Conservation (phyloP, 92 coral and sea anemone species). For the Virgularia gustaviana region DNA sequence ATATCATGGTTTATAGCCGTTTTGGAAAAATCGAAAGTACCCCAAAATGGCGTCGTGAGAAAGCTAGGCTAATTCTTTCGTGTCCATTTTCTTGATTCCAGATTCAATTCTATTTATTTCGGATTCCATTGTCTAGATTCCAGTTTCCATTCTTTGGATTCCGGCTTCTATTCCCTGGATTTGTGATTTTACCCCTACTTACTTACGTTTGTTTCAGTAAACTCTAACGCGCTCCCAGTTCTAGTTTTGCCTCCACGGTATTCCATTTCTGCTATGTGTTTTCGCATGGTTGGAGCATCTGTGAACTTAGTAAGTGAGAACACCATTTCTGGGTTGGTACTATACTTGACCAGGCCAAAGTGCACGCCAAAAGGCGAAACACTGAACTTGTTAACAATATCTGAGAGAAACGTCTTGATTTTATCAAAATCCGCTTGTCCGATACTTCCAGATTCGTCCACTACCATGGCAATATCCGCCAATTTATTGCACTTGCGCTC, state of each 20-base stretch:
- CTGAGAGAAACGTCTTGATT: constrained; percentile 46
- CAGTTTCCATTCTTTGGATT: too few relatives aligned
- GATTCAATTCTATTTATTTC: too few relatives aligned
- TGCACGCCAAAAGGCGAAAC: constrained; percentile 51
- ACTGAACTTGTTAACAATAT: constrained; percentile 46
- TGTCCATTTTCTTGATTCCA: too few relatives aligned
- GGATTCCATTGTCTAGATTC: too few relatives aligned
- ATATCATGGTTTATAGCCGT: too few relatives aligned
- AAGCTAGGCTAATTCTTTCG: too few relatives aligned
- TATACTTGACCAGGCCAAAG: constrained; percentile 59
- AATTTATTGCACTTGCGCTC: constrained; percentile 42
- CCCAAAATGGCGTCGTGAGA: too few relatives aligned
- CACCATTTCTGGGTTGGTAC: constrained; percentile 47
- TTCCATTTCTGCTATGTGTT: constrained; percentile 33
- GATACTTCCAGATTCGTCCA: constrained; percentile 64
- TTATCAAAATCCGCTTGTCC: constrained; percentile 56
- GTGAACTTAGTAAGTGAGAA: constrained; percentile 47
- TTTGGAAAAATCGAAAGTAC: too few relatives aligned
- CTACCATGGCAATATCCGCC: constrained; percentile 60
- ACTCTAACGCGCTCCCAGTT: constrained; percentile 59
- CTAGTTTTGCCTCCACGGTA: constrained; percentile 59
- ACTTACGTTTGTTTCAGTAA: constrained; percentile 33
- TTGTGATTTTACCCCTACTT: too few relatives aligned
- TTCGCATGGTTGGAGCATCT: constrained; percentile 28
- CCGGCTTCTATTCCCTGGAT: constrained; percentile 27